Conservation (phyloP, 2,888 invertebrate species). For the Drosophila seclusa region DNA sequence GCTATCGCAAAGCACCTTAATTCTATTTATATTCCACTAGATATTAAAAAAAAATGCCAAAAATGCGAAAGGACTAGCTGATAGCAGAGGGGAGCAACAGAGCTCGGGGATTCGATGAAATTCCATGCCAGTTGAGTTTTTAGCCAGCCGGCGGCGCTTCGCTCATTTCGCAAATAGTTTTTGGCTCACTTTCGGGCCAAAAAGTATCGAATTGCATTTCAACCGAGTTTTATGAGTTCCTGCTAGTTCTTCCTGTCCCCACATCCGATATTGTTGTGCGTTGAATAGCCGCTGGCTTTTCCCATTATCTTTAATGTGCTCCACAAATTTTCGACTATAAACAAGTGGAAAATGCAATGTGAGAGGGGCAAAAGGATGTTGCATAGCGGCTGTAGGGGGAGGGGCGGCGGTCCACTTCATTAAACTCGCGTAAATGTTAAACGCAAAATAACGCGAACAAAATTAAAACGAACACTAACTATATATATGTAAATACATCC, state of each 20-base stretch:
- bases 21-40: constrained; percentile 14
- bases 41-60: not conserved
- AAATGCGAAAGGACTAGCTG: constrained; percentile 3
- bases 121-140: constrained; percentile 11
- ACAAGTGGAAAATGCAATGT: constrained; percentile 39
- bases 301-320: constrained; percentile 69
- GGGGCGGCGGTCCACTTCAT: constrained; percentile 39
- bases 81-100: too few species aligned
- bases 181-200: constrained; percentile 27
- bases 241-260: not conserved
- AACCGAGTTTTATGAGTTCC: constrained; percentile 44
- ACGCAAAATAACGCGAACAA: constrained; percentile 39
- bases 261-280: constrained; percentile 4
- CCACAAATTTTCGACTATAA: constrained; percentile 38
- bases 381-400: not conserved
- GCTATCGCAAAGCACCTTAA: constrained; percentile 24
- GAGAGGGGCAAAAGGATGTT: not conserved
- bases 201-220: constrained; percentile 52
- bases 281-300: constrained; percentile 32
- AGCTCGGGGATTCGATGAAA: not conserved
- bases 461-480: constrained; percentile 48
- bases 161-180: constrained; percentile 55
- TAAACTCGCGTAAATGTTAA: constrained; percentile 59
- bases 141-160: constrained; percentile 29
- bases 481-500: not conserved